Base-by-base conservation (phyloP, 1,140 invertebrate genomes). In the Listronotus oregonensis region DNA sequence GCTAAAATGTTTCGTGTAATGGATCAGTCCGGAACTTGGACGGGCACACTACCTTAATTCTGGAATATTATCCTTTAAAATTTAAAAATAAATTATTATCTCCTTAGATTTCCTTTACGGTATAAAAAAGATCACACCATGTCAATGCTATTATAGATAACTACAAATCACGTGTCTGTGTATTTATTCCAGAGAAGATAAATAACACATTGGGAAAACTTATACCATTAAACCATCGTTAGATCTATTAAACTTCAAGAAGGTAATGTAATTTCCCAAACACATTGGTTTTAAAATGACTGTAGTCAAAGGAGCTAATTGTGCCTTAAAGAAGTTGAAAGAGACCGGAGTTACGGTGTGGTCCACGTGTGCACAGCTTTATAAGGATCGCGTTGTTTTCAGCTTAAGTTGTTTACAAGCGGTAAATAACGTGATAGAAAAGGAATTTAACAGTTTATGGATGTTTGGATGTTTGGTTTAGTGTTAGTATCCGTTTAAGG, bases 331-430 rank as follows among this genome's bases (percentile, higher is more conserved):
- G 49, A 63, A 63, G 37, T 54, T 63, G 12, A 64, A 64, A 56
- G 62, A 37, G 49, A 64, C 18, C 34, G 40, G 42, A 44, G n/a
- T 44, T 32, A 65, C 68, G 32, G 68, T 69, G 68, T 66, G 68
- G 68, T 69, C 68, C 68, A 69, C 68, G 68, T 69, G 68, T 57
- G 59, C 21, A 21, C 68, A 69, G 68, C 68, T 67, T 69, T 64
- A 54, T 43, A 21, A 68, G 52, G 44, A 61, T 47, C 43, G 46
- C 68, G 67, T 69, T 69, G 68, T 69, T 69, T 47, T 39, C 47
- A 39, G 34, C 32, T 64, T 40, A 62, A 69, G 50, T 57, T 69
- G 68, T 69, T 69, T 69, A 69, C 52, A 56, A n/a, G 42, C 64
- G 17, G 44, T 58, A 64, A 64, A 64, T 57, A 58, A 64, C 50